A percentile compares a stretch with the other conserved stretches of the same genome.
Evolutionary conservation across 2,113 vertebrate species (phyloP).

Genomic region (Rhinogobius similis): DNA sequence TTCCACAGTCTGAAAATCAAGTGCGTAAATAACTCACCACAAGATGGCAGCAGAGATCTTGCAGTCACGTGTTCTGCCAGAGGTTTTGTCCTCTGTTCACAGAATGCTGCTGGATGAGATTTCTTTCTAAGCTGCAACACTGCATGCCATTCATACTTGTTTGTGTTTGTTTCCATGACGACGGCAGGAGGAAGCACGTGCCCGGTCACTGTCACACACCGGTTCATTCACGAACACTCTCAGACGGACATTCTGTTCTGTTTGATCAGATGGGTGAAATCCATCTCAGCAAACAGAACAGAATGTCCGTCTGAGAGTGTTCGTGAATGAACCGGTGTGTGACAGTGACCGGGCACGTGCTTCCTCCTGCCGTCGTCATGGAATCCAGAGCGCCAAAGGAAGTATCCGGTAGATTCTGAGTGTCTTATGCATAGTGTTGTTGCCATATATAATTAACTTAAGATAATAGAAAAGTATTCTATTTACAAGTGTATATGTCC

Average conservation of each 20-base stretch:
- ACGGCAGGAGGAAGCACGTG: neutral
- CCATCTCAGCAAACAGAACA: neutral
- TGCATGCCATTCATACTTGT: neutral
- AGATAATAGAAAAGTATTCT: neutral
- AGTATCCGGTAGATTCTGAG: neutral
- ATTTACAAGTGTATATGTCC: too few relatives aligned
- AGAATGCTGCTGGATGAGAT: neutral
- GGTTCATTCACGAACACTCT: neutral
- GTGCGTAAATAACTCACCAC: too few relatives aligned
- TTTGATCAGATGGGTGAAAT: too few relatives aligned
- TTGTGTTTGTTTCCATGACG: neutral
- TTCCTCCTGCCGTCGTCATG: neutral
- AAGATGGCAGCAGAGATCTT: neutral
- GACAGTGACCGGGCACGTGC: neutral
- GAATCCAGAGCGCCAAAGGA: neutral
- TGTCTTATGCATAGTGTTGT: neutral
- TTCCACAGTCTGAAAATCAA: too few relatives aligned
- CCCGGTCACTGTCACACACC: neutral
- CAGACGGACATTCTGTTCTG: neutral
- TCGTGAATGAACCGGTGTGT: neutral
- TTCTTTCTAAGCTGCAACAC: neutral
- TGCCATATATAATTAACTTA: neutral
- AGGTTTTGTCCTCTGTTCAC: too few relatives aligned
- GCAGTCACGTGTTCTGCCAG: neutral
- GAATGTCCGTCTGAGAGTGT: neutral